Base-by-base conservation (phyloP, 2,113 vertebrate species). In the Poicephalus meyeri region DNA sequence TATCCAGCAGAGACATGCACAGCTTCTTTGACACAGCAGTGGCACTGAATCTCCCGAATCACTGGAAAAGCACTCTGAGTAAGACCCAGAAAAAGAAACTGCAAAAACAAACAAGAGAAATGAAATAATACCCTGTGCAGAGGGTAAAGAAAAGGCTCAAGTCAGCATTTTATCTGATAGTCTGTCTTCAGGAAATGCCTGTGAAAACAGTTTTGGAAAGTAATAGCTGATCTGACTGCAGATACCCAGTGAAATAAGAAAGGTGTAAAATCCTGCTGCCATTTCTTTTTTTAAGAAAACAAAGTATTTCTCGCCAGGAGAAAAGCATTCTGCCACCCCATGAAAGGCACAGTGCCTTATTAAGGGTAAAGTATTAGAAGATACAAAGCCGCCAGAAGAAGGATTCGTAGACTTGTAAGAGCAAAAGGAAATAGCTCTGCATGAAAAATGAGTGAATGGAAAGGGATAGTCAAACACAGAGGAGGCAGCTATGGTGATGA, bases 171-270 rank as follows among this genome's bases (percentile, higher is more conserved):
- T 91, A 78, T 91, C 86, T 84, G 61, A 64, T 60, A 79, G 72
- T 28, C 60, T 84, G 68, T 93, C 76, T 95, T 95, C 77, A 97
- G 95, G 95, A 98, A 98, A 95, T 97, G 95, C 68, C 97, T 97
- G 93, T 93, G 90, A 97, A 97, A 96, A 95, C 93, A 97, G 79
- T 71, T 92, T 93, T 93, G 77, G 84, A 97, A 93, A 94, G 78
- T 65, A 89, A 91, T 64, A 93, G 76, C 89, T 91, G 91, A 66
- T 91, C 56, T 78, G 81, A 82, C 78, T 87, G 33, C 47, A 94
- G 96, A 96, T 95, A 96, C 35, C 95, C 88, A 69, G 66, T 92
- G 89, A 94, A 96, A 76, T 76, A 92, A 93, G 84, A 88, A 93
- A 93, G 83, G 89, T 88, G 58, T 3, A 85, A 90, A 93, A 77